Conservation (phyloP, 1,140 invertebrate species). For the Drosophila ironensis region DNA sequence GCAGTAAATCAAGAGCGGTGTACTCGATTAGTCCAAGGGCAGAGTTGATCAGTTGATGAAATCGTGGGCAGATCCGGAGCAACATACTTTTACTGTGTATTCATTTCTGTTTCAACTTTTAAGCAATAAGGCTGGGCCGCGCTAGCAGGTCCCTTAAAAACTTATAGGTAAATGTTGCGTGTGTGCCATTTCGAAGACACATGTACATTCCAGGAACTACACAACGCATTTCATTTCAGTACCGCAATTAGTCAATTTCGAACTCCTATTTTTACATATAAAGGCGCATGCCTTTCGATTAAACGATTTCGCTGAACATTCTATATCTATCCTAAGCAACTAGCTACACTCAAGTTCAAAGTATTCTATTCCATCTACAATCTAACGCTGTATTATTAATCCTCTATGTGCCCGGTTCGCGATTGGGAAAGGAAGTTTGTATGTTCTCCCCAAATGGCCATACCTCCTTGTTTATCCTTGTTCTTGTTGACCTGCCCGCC, state of each 20-base stretch:
- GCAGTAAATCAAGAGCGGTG: background rate
- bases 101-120: constrained; percentile 7
- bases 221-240: constrained; percentile 32
- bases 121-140: background rate
- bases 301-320: constrained; percentile 28
- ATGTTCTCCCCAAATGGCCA: constrained; percentile 48
- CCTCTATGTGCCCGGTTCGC: constrained; percentile 28
- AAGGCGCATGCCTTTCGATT: background rate
- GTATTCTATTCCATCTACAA: constrained; percentile 55
- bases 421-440: constrained; percentile 34
- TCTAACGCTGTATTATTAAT: constrained; percentile 18
- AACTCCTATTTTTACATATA: constrained; percentile 9
- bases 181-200: constrained; percentile 17
- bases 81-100: constrained; percentile 43
- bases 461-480: constrained; percentile 14
- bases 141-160: background rate
- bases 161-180: constrained; percentile 27
- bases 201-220: constrained; percentile 39
- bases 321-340: constrained; percentile 16
- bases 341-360: constrained; percentile 54
- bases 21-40: constrained; percentile 30
- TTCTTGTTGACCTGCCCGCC: background rate
- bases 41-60: constrained; percentile 34
- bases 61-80: constrained; percentile 23
- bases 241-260: constrained; percentile 12